phyloP scores from a whole-genome alignment of 2,888 invertebrate genomes.

The Peribatodes rhomboidaria region DNA sequence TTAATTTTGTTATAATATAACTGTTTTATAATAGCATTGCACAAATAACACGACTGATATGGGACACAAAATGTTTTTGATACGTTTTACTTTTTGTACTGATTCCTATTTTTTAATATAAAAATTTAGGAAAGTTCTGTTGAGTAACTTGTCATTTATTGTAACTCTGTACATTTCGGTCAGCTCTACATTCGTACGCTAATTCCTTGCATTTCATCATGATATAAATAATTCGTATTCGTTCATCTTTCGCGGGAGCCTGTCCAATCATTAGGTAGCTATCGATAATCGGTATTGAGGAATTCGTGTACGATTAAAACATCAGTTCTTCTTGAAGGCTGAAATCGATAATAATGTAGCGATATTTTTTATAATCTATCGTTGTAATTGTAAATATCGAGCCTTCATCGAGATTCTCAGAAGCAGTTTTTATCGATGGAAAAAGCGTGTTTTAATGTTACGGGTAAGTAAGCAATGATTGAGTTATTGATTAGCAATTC shows the following conservation, averaged over 20 bases:
- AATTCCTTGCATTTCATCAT: slow-evolving; percentile 60
- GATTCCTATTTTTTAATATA: slow-evolving; percentile 75
- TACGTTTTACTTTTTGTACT: slow-evolving; percentile 80
- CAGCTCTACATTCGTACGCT: slow-evolving; percentile 65
- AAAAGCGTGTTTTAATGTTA: slow-evolving; percentile 45
- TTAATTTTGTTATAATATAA: slow-evolving; percentile 69
- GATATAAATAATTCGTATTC: slow-evolving; percentile 43
- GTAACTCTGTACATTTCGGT: slow-evolving; percentile 61
- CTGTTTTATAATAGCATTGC: slow-evolving; percentile 81
- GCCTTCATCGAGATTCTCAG: slow-evolving; percentile 57
- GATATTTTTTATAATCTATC: slow-evolving; percentile 57
- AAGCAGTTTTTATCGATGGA: slow-evolving; percentile 55
- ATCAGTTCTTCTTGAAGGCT: slow-evolving; percentile 65
- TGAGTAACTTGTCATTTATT: slow-evolving; percentile 71
- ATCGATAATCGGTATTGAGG: slow-evolving; percentile 37
- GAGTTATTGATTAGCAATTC: slow-evolving; percentile 23
- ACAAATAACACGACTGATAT: slow-evolving; percentile 85
- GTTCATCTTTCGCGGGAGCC: slow-evolving; percentile 47
- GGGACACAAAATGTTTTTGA: slow-evolving; percentile 86
- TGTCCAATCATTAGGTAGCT: slow-evolving; percentile 34
- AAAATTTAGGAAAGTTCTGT: slow-evolving; percentile 65
- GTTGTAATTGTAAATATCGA: slow-evolving; percentile 57
- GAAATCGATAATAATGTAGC: slow-evolving; percentile 72
- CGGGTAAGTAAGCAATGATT: slow-evolving; percentile 46
- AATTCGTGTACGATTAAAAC: slow-evolving; percentile 65